Base-by-base conservation (phyloP, 2,113 vertebrate species). In the Bungarus multicinctus region DNA sequence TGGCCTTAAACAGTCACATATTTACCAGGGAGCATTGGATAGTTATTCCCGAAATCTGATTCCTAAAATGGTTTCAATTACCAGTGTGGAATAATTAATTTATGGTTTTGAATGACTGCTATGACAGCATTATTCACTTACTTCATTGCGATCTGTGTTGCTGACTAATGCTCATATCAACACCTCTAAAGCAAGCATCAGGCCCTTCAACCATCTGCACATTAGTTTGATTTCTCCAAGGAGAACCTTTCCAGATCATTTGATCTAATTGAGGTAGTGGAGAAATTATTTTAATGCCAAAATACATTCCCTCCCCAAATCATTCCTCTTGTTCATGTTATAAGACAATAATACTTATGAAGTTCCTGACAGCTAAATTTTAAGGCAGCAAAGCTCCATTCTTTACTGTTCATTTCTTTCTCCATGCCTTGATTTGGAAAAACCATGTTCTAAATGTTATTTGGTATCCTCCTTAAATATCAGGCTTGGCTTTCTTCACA, bases 201-300 rank as follows among this genome's bases (percentile, higher is more conserved):
- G 94, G 53, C 94, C 89, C 94, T 94, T 94, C 92, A 3, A 94
- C 96, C 53, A 94, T 96, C 97, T 93, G 96, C 95, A 94, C 92
- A 89, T 96, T 86, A 43, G 94, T 96, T 96, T 98, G 90, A 95
- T 96, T 96, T 97, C 98, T 96, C 97, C 97, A 94, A 97, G 96
- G 97, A 97, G 96, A 97, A 96, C 97, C 97, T 98, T 97, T 98
- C 97, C 98, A 98, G 97, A 97, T 98, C 98, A 93, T 96, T 98
- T 97, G 97, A 96, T 93, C 97, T 97, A 96, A 97, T 97, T 98
- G 97, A 98, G 96, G 97, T 98, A 96, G 98, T 98, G 98, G 97
- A 98, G 98, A 98, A 98, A 97, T 97, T 96, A 96, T 96, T 97
- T 97, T 97, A 95, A 90, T 96, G 97, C 98, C 98, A 98, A 97